Base-by-base conservation (phyloP, 2,797 vertebrate species). In the Siniperca undulata region DNA sequence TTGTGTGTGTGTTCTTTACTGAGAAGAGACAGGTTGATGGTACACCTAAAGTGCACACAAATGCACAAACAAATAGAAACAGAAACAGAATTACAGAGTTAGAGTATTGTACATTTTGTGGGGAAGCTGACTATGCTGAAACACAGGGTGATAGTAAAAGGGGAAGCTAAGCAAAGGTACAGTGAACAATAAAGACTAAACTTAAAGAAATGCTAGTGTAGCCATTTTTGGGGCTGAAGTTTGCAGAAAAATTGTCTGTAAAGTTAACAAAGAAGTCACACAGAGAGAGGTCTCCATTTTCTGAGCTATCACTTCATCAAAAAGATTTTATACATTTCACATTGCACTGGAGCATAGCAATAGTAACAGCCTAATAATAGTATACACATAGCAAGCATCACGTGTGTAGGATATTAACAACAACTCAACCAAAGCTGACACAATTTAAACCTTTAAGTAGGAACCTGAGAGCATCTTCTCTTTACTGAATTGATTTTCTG, bases 1-100 rank as follows among this genome's bases (percentile, higher is more conserved):
- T 97, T 97, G 95, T 99, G 97, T 1, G 98, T 99, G 70, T 97
- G 97, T 30, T 99, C 98, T 94, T 96, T 98, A 64, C 95, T 97
- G 74, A 99, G 95, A 27, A 89, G 93, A 0, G 97, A 97, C 87
- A 99, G 95, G 95, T 99, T 96, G 58, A 99, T 85, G 74, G 97
- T 97, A 89, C 98, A 99, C 95, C 98, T 99, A 77, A 62, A 94
- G 78, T n/a, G 58, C 82, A 66, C 55, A 83, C 80, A 81, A 60
- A 82, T 56, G 56, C 53, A 78, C n/a, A 77, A 40, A 58, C 36
- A 69, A 78, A 79, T 2, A 74, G 6, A 74, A 70, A 74, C 0
- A 36, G 11, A 42, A 36, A 56, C 2, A 56, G 16, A 70, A 55
- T 40, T 17, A 64, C 12, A 67, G 36, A 42, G 44, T 60, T 40